These are phyloP conservation scores for Leptinotarsa defecta DNA, from an alignment of 1,140 invertebrate species.

Conservation along the genomic window DNA sequence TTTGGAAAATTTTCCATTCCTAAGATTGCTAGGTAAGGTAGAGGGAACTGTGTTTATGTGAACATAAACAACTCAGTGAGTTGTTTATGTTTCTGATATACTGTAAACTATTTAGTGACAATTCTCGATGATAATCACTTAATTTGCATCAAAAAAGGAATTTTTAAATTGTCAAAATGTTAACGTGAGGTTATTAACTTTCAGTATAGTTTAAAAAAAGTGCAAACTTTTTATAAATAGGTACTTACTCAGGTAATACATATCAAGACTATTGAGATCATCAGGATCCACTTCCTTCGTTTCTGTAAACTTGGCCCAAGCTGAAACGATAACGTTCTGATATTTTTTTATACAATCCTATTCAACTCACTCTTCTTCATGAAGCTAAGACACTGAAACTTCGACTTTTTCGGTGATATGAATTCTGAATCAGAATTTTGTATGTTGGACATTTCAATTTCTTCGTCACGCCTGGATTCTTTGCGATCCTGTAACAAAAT, in stretches of 20 bases:
- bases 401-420: constrained; percentile 9
- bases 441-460: constrained; percentile 19
- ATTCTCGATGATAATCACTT: no score
- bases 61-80: no score
- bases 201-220: no score
- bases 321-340: constrained; percentile 31
- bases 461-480: background rate
- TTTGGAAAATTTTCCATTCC: no score
- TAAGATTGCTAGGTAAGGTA: no score
- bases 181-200: no score
- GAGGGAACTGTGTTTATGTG: no score
- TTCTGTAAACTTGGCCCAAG: constrained; percentile 47
- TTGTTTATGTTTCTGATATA: no score
- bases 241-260: constrained; percentile 49
- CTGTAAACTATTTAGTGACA: no score
- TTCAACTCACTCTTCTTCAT: constrained; percentile 35
- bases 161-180: no score
- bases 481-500: background rate
- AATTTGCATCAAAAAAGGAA: no score
- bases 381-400: constrained; percentile 34
- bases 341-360: background rate
- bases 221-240: background rate
- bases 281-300: constrained; percentile 33
- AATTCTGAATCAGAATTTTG: constrained; percentile 16
- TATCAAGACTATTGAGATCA: constrained; percentile 48